phyloP scores from a whole-genome alignment of 2,113 vertebrate species.

The Raja brachyura region DNA sequence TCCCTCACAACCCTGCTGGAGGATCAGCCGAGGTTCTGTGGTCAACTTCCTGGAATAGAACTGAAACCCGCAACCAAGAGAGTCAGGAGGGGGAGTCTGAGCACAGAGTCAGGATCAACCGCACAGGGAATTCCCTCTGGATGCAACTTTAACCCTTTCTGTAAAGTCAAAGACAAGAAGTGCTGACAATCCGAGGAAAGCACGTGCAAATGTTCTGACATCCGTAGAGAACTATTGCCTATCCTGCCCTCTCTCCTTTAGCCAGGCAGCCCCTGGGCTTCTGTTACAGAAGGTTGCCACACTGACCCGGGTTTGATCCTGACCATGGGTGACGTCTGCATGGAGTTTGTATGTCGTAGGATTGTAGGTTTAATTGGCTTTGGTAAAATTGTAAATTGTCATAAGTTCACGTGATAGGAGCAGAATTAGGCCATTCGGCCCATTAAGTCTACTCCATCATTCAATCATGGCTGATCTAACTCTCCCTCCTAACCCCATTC shows the following conservation, averaged over 20 bases:
- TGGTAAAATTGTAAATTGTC: too few relatives aligned
- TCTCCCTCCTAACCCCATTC: too few relatives aligned
- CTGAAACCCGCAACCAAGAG: not conserved
- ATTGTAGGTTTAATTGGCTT: too few relatives aligned
- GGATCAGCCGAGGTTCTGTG: not conserved
- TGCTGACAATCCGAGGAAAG: not conserved
- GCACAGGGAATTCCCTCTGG: not conserved
- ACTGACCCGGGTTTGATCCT: too few relatives aligned
- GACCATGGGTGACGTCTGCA: too few relatives aligned
- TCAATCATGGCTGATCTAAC: too few relatives aligned
- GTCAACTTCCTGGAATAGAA: not conserved
- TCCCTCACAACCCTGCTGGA: not conserved
- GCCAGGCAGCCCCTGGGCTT: not conserved
- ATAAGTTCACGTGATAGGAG: too few relatives aligned
- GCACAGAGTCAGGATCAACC: not conserved
- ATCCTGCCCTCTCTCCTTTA: not conserved
- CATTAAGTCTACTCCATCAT: too few relatives aligned
- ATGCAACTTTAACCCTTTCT: not conserved
- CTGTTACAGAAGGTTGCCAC: not conserved
- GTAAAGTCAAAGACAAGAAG: not conserved
- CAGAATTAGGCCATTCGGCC: too few relatives aligned
- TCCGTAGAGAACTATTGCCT: not conserved
- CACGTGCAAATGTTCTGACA: not conserved
- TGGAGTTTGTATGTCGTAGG: too few relatives aligned
- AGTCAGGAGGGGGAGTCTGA: not conserved